Conservation (phyloP, 2,113 vertebrate species). For the Columba livia region DNA sequence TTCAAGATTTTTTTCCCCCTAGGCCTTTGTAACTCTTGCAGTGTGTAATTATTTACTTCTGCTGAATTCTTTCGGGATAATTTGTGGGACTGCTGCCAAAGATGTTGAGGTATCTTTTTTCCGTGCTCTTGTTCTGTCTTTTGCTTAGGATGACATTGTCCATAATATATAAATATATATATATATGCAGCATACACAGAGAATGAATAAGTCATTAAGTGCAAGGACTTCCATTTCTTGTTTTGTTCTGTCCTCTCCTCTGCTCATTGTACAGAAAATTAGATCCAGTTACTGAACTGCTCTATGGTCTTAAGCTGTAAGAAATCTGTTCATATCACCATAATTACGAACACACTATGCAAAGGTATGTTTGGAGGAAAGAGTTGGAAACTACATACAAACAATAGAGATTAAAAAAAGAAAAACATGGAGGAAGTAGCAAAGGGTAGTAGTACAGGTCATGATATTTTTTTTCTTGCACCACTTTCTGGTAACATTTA, state of each 20-base stretch:
- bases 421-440: not conserved
- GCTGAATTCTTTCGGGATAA: not conserved
- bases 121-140: not conserved
- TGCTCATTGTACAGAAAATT: not conserved
- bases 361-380: not conserved
- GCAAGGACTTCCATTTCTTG: not conserved
- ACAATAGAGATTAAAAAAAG: not conserved
- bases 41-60: slow-evolving; percentile 34
- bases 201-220: not conserved
- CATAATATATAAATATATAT: not conserved
- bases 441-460: not conserved
- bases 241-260: not conserved
- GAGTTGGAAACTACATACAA: not conserved
- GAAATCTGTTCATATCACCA: not conserved
- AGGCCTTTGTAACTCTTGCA: not conserved
- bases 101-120: slow-evolving; percentile 49
- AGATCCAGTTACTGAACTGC: not conserved
- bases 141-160: not conserved
- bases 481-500: not conserved
- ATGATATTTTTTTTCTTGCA: not conserved
- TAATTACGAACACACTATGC: not conserved
- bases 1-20: not conserved
- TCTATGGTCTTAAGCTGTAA: not conserved
- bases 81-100: slow-evolving; percentile 43
- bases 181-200: not conserved